These are phyloP conservation scores for Falco berigora DNA, from an alignment of 2,797 vertebrate species.

Conservation along the genomic window DNA sequence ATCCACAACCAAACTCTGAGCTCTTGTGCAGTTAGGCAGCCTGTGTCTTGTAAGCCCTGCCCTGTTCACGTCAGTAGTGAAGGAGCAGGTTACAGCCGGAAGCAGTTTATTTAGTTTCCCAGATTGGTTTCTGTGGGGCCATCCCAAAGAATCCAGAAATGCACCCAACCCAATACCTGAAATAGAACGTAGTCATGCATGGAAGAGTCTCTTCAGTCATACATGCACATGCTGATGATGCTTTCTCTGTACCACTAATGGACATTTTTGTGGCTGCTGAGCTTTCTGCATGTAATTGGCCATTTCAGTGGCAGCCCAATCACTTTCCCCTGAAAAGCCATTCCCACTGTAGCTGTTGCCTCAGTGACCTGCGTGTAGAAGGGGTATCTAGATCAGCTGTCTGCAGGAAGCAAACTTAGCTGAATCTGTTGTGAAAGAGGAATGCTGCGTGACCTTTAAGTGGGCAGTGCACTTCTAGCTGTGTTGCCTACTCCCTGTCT, in stretches of 20 bases:
- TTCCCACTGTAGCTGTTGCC: background rate
- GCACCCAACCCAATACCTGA: background rate
- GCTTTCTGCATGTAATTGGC: slow-evolving; percentile 24
- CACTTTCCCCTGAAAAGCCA: background rate
- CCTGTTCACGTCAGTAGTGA: background rate
- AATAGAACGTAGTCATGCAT: background rate
- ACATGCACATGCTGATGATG: background rate
- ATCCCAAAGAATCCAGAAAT: slow-evolving; percentile 14
- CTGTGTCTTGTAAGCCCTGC: background rate
- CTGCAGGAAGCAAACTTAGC: background rate
- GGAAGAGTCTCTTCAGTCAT: background rate
- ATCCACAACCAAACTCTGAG: background rate
- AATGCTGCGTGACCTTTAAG: background rate
- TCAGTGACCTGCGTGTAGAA: background rate
- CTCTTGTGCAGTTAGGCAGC: background rate
- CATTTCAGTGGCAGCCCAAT: background rate
- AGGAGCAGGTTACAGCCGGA: background rate
- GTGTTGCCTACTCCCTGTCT: background rate
- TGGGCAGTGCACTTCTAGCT: background rate
- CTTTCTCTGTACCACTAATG: slow-evolving; percentile 19
- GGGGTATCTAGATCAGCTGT: background rate
- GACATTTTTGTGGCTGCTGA: slow-evolving; percentile 27
- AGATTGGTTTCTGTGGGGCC: slow-evolving; percentile 1
- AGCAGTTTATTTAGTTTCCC: background rate
- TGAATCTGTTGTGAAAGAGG: background rate